Evolutionary conservation across 1,140 invertebrate genomes (phyloP).

Genomic region (Dolichoris vasculosae): DNA sequence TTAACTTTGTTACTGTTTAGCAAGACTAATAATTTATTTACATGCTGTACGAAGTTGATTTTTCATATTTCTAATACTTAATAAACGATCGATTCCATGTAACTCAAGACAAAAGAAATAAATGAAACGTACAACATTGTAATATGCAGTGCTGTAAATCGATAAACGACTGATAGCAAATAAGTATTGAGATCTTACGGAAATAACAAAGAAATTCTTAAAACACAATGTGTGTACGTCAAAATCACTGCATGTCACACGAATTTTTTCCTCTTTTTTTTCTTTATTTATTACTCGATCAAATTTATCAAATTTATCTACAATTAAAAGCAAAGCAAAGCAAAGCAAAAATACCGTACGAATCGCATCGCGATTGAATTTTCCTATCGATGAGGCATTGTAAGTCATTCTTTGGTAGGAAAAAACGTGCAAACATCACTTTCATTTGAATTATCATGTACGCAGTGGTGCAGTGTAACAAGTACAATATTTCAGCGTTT

Average conservation of each 20-base stretch:
- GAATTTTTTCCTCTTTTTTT: conserved; percentile 43
- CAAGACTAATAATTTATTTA: conserved; percentile 70
- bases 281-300: no score
- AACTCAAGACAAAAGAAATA: conserved; percentile 52
- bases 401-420: conserved; percentile 43
- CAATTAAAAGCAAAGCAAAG: conserved; percentile 47
- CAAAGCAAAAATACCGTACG: conserved; percentile 52
- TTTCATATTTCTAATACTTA: conserved; percentile 67
- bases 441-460: conserved; percentile 45
- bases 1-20: conserved; percentile 61
- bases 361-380: conserved; percentile 33
- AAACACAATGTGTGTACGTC: conserved; percentile 47
- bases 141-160: conserved; percentile 63
- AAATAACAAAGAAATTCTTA: conserved; percentile 41
- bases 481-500: conserved; percentile 51
- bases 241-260: conserved; percentile 20
- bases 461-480: conserved; percentile 49
- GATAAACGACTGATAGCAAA: conserved; percentile 73
- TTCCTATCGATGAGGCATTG: conserved; percentile 42
- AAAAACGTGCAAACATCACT: conserved; percentile 30
- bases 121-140: conserved; percentile 50
- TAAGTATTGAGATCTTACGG: conserved; percentile 65
- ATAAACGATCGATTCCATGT: conserved; percentile 55
- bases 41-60: conserved; percentile 65
- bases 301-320: conserved; percentile 52